Evolutionary conservation across 2,888 invertebrate genomes (phyloP).

Genomic region (Pemphredon lugubris): DNA sequence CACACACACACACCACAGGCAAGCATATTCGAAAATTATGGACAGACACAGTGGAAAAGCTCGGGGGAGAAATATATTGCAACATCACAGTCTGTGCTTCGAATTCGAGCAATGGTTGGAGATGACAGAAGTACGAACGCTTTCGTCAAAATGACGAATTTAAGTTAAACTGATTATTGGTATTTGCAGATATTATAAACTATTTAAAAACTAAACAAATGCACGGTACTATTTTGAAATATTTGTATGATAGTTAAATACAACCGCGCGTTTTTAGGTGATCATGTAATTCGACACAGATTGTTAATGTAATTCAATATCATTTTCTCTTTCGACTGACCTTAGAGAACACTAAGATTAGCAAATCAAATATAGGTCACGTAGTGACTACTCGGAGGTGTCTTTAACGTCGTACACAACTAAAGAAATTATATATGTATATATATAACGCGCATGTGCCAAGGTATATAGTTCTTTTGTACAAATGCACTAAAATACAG

Average conservation of each 20-base stretch:
- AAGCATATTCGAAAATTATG: constrained; percentile 17
- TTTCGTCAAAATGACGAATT: not conserved
- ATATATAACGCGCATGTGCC: no score
- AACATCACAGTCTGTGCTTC: constrained; percentile 36
- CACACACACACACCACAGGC: constrained; percentile 9
- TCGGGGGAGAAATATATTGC: constrained; percentile 19
- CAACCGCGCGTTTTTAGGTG: constrained; percentile 1
- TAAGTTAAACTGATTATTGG: constrained; percentile 12
- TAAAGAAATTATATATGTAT: no score
- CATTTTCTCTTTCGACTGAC: not conserved
- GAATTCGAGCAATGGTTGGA: constrained; percentile 21
- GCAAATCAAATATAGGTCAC: constrained; percentile 10
- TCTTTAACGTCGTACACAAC: constrained; percentile 6
- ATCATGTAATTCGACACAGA: constrained; percentile 6
- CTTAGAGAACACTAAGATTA: constrained; percentile 1
- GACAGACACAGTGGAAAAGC: constrained; percentile 6
- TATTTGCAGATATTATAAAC: constrained; percentile 15
- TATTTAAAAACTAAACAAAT: no score
- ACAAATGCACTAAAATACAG: constrained; percentile 31
- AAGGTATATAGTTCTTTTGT: constrained; percentile 28
- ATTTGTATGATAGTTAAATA: not conserved
- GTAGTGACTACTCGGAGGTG: constrained; percentile 5
- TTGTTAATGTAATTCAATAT: not conserved
- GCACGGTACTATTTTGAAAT: not conserved
- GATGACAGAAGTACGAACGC: constrained; percentile 4